phyloP scores from a whole-genome alignment of 2,113 vertebrate genomes.

The Oryzias woworae region DNA sequence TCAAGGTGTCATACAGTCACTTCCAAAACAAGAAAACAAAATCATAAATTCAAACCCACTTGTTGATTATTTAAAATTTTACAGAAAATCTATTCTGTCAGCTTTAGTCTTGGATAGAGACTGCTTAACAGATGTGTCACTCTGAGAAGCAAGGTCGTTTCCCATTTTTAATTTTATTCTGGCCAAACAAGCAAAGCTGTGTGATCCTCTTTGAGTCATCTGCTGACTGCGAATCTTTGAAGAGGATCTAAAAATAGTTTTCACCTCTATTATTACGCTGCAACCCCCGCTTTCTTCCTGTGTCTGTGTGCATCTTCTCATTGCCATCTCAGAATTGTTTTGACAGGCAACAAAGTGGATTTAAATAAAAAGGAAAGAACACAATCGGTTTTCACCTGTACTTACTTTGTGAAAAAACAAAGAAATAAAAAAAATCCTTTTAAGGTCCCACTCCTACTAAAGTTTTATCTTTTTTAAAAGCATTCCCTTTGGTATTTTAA shows the following conservation, averaged over 20 bases:
- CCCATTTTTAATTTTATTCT: conserved; percentile 33
- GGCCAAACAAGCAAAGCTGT: conserved; percentile 31
- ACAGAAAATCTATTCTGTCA: background rate
- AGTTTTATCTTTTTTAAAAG: no score
- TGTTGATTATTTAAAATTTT: background rate
- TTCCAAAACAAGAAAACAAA: background rate
- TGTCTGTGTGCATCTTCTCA: conserved; percentile 27
- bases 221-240: conserved; percentile 61
- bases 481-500: no score
- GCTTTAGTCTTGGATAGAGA: conserved; percentile 5
- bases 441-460: no score
- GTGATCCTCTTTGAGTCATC: conserved; percentile 57
- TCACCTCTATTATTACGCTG: conserved; percentile 52
- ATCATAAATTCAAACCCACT: background rate
- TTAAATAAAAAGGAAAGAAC: background rate
- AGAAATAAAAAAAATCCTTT: no score
- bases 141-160: conserved; percentile 41
- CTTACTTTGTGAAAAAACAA: no score
- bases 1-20: background rate
- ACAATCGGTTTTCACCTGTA: background rate
- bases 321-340: conserved; percentile 27
- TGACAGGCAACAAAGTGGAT: conserved; percentile 21
- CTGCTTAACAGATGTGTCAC: conserved; percentile 28
- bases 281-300: conserved; percentile 46
- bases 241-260: conserved; percentile 62